Base-by-base conservation (phyloP, 2,888 invertebrate genomes). In the Hirtodrosophila histrioides region DNA sequence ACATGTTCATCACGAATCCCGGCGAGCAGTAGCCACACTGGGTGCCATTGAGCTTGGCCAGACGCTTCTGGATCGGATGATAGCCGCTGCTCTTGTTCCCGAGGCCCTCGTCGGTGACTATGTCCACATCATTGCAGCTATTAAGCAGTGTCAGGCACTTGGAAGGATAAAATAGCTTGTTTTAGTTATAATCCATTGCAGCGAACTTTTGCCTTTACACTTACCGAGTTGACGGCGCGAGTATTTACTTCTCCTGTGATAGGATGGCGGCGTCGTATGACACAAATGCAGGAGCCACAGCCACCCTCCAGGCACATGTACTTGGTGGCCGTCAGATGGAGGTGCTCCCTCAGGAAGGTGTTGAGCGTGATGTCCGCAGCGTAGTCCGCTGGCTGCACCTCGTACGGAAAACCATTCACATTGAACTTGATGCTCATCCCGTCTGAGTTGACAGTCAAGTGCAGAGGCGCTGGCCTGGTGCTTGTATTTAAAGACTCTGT, bases 1-100 rank as follows among this genome's bases (percentile, higher is more conserved):
- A 90, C 95, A 95, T 95, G 78, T 93, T 95, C 95, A 95, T 95
- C 55, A 96, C 93, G 94, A 96, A 95, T 12, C 95, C 96, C 0
- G 96, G 95, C n/a, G 95, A 94, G 80, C 96, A 96, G 88, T 92
- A 95, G 0, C 95, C 95, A 86, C 95, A 95, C 87, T 95, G 95
- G 0, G 94, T 94, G 0, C 95, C 95, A 89, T 95, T 94, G 77
- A 94, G 93, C 46, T 93, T 92, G 0, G 94, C 94, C 53, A 95
- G 90, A 3, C 94, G 91, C 45, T 91, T 92, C 88, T 95, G 95
- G 44, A 96, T 93, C 7, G 93, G 93, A 84, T 96, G 95, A 88
- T 95, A 95, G 4, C 95, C 95, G 0, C 90, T 92, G 45, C 92
- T 92, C 75, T 92, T 93, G 86, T 93, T 94, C 2, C 96, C 96